Evolutionary conservation across 2,797 vertebrate genomes (phyloP).

Genomic region (Pangasius macronema): DNA sequence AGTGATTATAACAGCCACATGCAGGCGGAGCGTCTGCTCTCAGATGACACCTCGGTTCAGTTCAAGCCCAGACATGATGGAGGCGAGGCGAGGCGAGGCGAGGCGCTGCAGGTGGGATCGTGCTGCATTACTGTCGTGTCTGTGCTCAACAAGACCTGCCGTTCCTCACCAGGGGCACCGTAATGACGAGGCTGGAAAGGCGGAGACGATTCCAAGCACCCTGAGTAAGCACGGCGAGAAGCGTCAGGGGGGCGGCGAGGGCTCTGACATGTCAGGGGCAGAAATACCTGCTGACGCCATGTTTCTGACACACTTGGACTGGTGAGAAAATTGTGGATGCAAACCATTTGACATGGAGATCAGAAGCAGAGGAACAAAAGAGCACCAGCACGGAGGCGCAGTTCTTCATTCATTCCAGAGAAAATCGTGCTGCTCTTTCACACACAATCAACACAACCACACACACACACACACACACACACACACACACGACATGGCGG

Average conservation of each 20-base stretch:
- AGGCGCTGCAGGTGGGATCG: constrained; percentile 68
- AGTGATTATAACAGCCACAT: constrained; percentile 2
- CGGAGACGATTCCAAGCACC: background rate
- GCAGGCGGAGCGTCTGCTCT: constrained; percentile 40
- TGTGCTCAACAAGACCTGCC: background rate
- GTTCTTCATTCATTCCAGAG: background rate
- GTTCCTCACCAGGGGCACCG: background rate
- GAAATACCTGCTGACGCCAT: background rate
- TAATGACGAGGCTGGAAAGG: background rate
- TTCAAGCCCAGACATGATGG: constrained; percentile 68
- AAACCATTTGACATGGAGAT: background rate
- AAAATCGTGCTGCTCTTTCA: constrained; percentile 12
- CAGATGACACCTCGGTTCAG: constrained; percentile 25
- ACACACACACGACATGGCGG: constrained; percentile 68
- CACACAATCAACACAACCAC: background rate
- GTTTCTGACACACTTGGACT: too few species aligned
- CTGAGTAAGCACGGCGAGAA: background rate
- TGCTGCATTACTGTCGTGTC: constrained; percentile 68
- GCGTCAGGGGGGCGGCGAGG: background rate
- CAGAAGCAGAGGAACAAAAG: constrained; percentile 22
- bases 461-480: constrained; percentile 59
- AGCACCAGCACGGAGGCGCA: background rate
- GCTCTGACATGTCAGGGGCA: background rate
- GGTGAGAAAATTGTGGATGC: background rate
- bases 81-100: constrained; percentile 43